Evolutionary conservation across 2,797 vertebrate genomes (phyloP).

Genomic region (Heliangelus exortis): DNA sequence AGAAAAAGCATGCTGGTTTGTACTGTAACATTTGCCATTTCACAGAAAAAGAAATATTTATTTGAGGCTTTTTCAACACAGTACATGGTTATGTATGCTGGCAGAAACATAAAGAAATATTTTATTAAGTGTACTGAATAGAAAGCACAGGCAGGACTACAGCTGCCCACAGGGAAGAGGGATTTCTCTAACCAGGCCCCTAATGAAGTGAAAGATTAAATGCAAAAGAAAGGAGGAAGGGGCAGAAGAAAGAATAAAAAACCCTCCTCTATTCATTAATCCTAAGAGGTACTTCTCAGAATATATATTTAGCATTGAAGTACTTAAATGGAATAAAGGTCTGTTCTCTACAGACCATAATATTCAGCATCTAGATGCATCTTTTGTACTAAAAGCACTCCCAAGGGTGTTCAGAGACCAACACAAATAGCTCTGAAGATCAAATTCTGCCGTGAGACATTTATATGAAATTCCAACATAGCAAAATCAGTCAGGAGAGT

Average conservation of each 20-base stretch:
- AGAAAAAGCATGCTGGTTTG: background rate
- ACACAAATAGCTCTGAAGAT: slow-evolving; percentile 10
- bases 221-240: background rate
- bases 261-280: background rate
- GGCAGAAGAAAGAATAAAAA: background rate
- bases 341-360: background rate
- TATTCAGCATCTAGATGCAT: background rate
- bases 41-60: background rate
- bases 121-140: background rate
- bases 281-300: background rate
- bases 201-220: slow-evolving; percentile 31
- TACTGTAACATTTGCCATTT: background rate
- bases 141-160: background rate
- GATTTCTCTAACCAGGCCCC: background rate
- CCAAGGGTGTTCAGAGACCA: background rate
- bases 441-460: background rate
- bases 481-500: background rate
- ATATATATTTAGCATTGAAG: background rate
- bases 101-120: background rate
- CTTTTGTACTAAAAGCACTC: slow-evolving; percentile 9
- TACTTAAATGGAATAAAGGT: background rate
- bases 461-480: background rate
- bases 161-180: slow-evolving; percentile 27
- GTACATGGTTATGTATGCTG: background rate
- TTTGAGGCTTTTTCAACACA: slow-evolving; percentile 5